Percentiles rank a stretch among this genome's conserved stretches.
phyloP scores from a whole-genome alignment of 92 coral and sea anemone species.

The Zoanthus sansibaricus region DNA sequence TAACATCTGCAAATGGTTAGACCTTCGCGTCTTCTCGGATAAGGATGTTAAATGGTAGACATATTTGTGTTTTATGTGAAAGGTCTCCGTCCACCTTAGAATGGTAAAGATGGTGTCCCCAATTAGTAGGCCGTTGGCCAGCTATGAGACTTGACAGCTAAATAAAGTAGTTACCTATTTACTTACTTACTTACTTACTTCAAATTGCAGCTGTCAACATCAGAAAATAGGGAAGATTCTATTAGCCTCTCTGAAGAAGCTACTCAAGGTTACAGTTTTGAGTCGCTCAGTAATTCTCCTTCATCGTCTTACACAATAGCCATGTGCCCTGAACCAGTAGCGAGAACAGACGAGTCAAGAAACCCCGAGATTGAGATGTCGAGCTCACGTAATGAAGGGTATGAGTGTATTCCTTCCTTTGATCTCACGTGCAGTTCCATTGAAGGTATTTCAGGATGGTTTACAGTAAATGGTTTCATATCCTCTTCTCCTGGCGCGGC shows the following conservation, averaged over 20 bases:
- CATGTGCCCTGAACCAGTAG: conserved; percentile 49
- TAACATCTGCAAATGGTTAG: too few species aligned
- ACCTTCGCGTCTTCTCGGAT: too few species aligned
- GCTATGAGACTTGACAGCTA: too few species aligned
- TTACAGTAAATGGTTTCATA: not conserved
- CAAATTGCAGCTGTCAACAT: conserved; percentile 11
- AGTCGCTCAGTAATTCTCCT: conserved; percentile 60
- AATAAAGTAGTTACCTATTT: too few species aligned
- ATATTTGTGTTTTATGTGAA: too few species aligned
- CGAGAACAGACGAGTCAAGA: conserved; percentile 13
- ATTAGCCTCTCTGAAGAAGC: conserved; percentile 26
- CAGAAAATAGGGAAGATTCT: conserved; percentile 46
- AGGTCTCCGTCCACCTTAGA: too few species aligned
- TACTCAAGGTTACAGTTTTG: conserved; percentile 14
- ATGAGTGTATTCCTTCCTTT: not conserved
- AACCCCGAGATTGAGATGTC: conserved; percentile 27
- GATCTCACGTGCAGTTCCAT: not conserved
- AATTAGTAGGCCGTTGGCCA: too few species aligned
- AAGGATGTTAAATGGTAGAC: too few species aligned
- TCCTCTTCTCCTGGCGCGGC: not conserved
- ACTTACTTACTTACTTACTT: too few species aligned
- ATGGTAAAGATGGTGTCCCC: too few species aligned
- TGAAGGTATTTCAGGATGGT: conserved; percentile 15
- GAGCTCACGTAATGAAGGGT: conserved; percentile 8
- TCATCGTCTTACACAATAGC: conserved; percentile 61